Conservation (phyloP, 92 coral and sea anemone species). For the Epizoanthus illoricatus region DNA sequence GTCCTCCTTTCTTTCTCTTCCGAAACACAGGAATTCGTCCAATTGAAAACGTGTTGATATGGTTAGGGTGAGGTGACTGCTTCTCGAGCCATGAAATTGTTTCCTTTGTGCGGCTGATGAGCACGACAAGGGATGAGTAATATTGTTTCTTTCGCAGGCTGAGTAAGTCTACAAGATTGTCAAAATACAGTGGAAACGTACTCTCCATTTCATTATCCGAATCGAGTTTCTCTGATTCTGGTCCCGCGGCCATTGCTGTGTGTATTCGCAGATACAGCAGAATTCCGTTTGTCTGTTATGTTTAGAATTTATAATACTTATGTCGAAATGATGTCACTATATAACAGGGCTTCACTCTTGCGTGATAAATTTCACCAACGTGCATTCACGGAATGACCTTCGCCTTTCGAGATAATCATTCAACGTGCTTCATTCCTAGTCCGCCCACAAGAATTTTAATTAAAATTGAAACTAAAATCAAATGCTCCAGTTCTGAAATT, state of each 20-base stretch:
- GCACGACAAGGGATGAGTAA: not conserved
- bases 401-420: too few relatives aligned
- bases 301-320: not conserved
- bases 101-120: constrained; percentile 24
- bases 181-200: not conserved
- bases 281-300: not conserved
- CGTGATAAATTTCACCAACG: not conserved
- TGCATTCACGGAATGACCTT: too few relatives aligned
- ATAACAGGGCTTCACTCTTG: not conserved
- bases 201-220: not conserved
- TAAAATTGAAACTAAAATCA: too few relatives aligned
- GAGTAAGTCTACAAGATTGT: constrained; percentile 2
- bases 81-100: constrained; percentile 20
- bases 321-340: not conserved
- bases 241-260: not conserved
- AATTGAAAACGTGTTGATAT: constrained; percentile 11
- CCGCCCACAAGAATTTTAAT: too few relatives aligned
- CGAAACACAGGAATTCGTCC: constrained; percentile 13
- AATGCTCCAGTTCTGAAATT: too few relatives aligned
- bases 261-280: not conserved
- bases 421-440: too few relatives aligned
- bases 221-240: not conserved
- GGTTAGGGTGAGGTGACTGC: not conserved
- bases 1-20: not conserved
- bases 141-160: constrained; percentile 14